Evolutionary conservation across 2,888 invertebrate species (phyloP).

Genomic region (Tetanocera ferruginea): DNA sequence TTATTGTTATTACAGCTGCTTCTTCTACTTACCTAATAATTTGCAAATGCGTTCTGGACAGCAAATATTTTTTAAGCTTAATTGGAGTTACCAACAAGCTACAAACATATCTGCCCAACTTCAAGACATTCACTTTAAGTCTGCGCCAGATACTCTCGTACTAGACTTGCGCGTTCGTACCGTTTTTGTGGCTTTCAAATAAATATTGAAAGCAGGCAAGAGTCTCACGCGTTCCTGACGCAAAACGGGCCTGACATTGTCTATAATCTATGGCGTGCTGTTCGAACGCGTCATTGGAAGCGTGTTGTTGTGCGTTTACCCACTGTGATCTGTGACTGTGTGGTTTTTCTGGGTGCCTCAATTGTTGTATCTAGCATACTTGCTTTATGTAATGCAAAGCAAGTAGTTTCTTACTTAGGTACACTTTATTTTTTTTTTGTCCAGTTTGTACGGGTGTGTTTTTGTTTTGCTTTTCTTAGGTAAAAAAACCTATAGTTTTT

Average conservation of each 20-base stretch:
- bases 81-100: constrained; percentile 22
- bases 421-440: constrained; percentile 3
- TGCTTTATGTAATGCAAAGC: constrained; percentile 37
- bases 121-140: constrained; percentile 3
- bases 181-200: neutral
- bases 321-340: constrained; percentile 39
- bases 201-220: neutral
- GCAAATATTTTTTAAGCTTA: constrained; percentile 16
- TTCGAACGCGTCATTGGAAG: constrained; percentile 2
- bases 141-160: neutral
- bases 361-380: constrained; percentile 12
- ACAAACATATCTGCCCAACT: neutral
- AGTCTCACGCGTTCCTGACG: neutral
- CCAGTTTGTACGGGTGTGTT: neutral
- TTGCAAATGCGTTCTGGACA: constrained; percentile 24
- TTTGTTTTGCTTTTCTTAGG: neutral
- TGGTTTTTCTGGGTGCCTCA: neutral
- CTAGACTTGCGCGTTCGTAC: neutral
- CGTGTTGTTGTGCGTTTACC: constrained; percentile 3
- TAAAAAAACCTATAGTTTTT: neutral
- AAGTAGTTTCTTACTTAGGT: neutral
- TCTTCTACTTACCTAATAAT: constrained; percentile 11
- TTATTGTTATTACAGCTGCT: constrained; percentile 28
- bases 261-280: constrained; percentile 13
- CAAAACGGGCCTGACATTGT: constrained; percentile 2